A percentile compares a stretch with the other conserved stretches of the same genome.
Evolutionary conservation across 2,888 invertebrate genomes (phyloP).

Genomic region (Lysandra coridon): DNA sequence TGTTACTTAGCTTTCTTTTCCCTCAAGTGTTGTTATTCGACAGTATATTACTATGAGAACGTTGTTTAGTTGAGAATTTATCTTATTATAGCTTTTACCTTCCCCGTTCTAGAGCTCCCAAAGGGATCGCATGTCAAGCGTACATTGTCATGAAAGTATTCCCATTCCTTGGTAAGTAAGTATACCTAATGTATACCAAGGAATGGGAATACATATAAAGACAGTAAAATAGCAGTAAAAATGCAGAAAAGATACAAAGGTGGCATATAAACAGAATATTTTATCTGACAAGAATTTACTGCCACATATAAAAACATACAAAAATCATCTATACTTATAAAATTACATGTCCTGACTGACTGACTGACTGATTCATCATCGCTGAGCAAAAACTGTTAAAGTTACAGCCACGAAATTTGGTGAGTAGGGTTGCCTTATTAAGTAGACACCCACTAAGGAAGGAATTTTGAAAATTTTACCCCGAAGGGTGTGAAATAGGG

Average conservation of each 20-base stretch:
- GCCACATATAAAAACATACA: no score
- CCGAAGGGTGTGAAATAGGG: no score
- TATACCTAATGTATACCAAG: not conserved
- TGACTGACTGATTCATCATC: no score
- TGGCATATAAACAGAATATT: not conserved
- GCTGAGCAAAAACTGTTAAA: no score
- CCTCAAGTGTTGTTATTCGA: slow-evolving; percentile 10
- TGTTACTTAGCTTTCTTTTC: slow-evolving; percentile 5
- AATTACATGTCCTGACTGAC: no score
- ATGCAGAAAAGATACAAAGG: not conserved
- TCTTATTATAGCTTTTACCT: not conserved
- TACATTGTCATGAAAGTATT: slow-evolving; percentile 5
- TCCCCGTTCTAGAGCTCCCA: not conserved
- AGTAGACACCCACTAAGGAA: no score
- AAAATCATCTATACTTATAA: no score
- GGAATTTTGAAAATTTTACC: no score
- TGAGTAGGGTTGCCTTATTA: no score
- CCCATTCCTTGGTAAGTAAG: not conserved
- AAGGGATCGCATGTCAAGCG: not conserved
- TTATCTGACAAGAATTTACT: not conserved
- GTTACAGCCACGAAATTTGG: no score
- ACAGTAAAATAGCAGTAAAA: not conserved
- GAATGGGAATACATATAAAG: not conserved
- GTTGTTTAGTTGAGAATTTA: not conserved
- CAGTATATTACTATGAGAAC: not conserved